phyloP scores from a whole-genome alignment of 2,888 invertebrate species.

The Amphipoea lucens region DNA sequence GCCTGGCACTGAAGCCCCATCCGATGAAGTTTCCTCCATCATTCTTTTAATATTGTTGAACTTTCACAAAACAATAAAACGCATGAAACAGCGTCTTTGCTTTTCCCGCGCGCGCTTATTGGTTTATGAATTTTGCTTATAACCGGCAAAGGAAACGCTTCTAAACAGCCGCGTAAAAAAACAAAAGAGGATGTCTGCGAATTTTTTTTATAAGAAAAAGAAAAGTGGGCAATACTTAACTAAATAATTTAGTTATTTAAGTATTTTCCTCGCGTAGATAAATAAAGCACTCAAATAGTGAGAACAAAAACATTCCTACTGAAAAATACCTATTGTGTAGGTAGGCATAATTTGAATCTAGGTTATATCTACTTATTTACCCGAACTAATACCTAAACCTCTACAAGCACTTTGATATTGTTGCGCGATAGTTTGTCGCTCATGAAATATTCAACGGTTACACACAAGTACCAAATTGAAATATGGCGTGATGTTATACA shows the following conservation, averaged over 20 bases:
- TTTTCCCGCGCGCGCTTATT: conserved; percentile 41
- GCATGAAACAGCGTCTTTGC: neutral
- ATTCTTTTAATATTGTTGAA: neutral
- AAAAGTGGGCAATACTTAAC: no score
- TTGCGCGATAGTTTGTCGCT: conserved; percentile 23
- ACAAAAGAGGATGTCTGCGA: neutral
- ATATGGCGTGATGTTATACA: conserved; percentile 59
- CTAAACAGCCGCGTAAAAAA: neutral
- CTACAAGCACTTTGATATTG: conserved; percentile 7
- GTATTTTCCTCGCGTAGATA: neutral
- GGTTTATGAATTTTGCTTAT: neutral
- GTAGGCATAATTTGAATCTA: neutral
- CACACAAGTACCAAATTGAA: conserved; percentile 52
- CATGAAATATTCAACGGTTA: conserved; percentile 55
- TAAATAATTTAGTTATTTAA: no score
- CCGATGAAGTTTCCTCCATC: conserved; percentile 67
- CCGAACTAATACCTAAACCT: neutral
- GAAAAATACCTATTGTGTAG: neutral
- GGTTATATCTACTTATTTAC: neutral
- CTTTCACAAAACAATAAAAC: neutral
- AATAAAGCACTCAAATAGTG: neutral
- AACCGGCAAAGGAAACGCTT: conserved; percentile 1
- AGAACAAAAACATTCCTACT: neutral
- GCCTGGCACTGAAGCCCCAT: conserved; percentile 58
- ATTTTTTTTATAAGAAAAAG: no score